phyloP scores from a whole-genome alignment of 2,113 vertebrate genomes.

The Vulpes lagopus region DNA sequence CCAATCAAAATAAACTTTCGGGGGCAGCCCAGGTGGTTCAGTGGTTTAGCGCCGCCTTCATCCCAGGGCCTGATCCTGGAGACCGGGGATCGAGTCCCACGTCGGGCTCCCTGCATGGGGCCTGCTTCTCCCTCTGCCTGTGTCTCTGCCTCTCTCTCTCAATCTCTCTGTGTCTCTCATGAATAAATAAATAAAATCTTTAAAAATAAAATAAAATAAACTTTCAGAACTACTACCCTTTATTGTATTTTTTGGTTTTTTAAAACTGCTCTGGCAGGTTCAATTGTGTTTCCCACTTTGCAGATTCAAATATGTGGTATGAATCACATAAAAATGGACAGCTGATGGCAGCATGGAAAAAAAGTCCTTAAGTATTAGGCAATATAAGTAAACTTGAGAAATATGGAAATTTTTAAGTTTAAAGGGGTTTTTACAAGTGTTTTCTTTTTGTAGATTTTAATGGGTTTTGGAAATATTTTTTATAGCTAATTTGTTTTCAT shows the following conservation, averaged over 20 bases:
- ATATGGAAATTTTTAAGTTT: neutral
- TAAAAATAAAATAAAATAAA: neutral
- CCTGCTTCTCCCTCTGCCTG: too few relatives aligned
- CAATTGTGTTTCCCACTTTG: neutral
- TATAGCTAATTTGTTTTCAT: neutral
- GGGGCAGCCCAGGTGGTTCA: too few relatives aligned
- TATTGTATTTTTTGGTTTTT: neutral
- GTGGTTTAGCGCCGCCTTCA: too few relatives aligned
- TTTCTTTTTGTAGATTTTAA: neutral
- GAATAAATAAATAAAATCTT: too few relatives aligned
- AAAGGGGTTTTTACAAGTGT: neutral
- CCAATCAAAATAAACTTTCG: neutral
- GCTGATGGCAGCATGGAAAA: neutral
- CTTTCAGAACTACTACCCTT: neutral
- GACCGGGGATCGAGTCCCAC: too few relatives aligned
- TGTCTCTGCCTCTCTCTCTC: too few relatives aligned
- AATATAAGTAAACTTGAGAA: neutral
- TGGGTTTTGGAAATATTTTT: neutral
- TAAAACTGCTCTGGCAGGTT: neutral
- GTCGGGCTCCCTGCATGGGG: too few relatives aligned
- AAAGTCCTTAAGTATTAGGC: neutral
- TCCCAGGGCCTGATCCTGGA: too few relatives aligned
- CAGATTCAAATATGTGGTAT: neutral
- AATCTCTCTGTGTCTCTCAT: too few relatives aligned
- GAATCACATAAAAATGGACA: neutral